phyloP scores from a whole-genome alignment of 2,797 vertebrate genomes.

The Platalea minor region DNA sequence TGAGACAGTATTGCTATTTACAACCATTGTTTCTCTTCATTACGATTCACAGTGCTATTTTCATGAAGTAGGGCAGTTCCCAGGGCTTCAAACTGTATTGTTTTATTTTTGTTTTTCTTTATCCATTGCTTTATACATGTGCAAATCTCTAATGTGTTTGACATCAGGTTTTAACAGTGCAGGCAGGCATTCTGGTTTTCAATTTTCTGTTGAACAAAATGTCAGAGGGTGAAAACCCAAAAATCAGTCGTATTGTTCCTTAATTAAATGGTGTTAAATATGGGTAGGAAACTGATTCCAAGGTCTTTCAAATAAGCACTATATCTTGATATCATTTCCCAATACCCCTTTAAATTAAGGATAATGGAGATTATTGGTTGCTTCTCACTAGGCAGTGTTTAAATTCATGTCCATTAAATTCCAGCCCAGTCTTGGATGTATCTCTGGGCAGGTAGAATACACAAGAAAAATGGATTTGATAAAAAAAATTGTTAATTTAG shows the following conservation, averaged over 20 bases:
- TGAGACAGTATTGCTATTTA: background rate
- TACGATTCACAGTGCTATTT: background rate
- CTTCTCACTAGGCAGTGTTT: background rate
- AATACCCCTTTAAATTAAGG: background rate
- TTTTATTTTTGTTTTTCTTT: background rate
- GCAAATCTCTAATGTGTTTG: background rate
- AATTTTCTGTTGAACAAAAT: background rate
- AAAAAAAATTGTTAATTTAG: background rate
- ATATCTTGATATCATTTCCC: background rate
- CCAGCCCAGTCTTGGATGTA: background rate
- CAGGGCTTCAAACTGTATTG: background rate
- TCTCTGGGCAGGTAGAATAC: background rate
- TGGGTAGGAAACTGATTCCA: background rate
- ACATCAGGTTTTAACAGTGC: background rate
- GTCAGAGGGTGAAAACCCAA: background rate
- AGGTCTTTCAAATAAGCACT: background rate
- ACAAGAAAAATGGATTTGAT: background rate
- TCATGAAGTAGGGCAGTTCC: background rate
- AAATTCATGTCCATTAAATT: background rate
- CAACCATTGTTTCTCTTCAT: background rate
- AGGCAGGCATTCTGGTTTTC: background rate
- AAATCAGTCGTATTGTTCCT: background rate
- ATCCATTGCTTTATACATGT: background rate
- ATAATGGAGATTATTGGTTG: background rate
- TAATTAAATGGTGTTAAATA: slow-evolving; percentile 5